Percentiles rank a stretch among this genome's conserved stretches.
phyloP scores from a whole-genome alignment of 2,888 invertebrate species.

The Carabus problematicus region DNA sequence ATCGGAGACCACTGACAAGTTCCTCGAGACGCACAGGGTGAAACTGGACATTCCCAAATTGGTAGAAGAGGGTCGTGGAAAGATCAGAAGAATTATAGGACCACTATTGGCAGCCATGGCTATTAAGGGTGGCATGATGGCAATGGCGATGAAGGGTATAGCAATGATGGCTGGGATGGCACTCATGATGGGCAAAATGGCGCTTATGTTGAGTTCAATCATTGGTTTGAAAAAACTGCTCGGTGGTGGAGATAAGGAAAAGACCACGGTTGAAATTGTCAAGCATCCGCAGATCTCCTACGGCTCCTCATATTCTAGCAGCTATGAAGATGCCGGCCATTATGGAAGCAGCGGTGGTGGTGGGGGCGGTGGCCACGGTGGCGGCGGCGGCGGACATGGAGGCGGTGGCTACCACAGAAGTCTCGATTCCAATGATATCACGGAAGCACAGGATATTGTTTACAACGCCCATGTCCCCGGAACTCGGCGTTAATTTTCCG shows the following conservation, averaged over 20 bases:
- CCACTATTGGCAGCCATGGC: constrained; percentile 73
- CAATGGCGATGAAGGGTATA: constrained; percentile 77
- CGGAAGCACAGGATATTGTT: constrained; percentile 69
- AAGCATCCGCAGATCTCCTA: constrained; percentile 85
- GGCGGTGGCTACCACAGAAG: constrained; percentile 27
- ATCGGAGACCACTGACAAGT: constrained; percentile 63
- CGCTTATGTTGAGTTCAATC: constrained; percentile 78
- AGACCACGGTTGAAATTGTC: constrained; percentile 85
- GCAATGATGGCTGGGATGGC: constrained; percentile 83
- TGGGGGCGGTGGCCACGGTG: constrained; percentile 64
- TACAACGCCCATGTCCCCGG: constrained; percentile 64
- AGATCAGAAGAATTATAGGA: constrained; percentile 70
- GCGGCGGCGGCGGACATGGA: constrained; percentile 48
- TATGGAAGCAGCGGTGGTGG: constrained; percentile 68
- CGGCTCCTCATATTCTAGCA: constrained; percentile 76
- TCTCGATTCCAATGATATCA: constrained; percentile 47
- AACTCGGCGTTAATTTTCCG: constrained; percentile 14
- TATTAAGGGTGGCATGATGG: constrained; percentile 75
- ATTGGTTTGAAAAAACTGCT: constrained; percentile 83
- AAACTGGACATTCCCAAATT: constrained; percentile 53
- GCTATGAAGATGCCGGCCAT: constrained; percentile 57
- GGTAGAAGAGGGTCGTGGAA: constrained; percentile 64
- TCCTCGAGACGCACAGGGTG: constrained; percentile 66
- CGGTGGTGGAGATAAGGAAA: constrained; percentile 72
- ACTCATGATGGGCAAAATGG: constrained; percentile 83